Evolutionary conservation across 2,113 vertebrate genomes (phyloP).

Genomic region (Apistogramma diplotaenia): DNA sequence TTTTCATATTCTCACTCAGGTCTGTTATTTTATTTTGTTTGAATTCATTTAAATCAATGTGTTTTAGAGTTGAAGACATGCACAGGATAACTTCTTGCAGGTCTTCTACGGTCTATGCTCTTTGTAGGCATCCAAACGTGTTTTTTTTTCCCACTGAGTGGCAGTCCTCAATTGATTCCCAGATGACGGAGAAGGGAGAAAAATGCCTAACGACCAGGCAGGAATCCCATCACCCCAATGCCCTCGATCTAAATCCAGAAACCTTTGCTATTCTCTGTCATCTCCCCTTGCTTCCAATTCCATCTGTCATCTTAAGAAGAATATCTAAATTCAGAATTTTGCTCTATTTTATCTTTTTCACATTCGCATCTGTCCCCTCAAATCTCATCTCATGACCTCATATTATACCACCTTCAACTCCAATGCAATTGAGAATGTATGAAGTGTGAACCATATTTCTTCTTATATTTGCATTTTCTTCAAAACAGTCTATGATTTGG

Average conservation of each 20-base stretch:
- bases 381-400: neutral
- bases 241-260: neutral
- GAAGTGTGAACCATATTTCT: neutral
- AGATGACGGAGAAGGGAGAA: constrained; percentile 1
- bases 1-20: neutral
- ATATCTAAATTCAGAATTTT: neutral
- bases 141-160: neutral
- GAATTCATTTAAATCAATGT: neutral
- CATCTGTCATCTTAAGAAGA: neutral
- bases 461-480: neutral
- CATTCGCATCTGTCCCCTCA: neutral
- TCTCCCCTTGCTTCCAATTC: neutral
- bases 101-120: neutral
- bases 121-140: neutral
- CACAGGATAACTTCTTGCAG: neutral
- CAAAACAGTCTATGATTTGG: neutral
- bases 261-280: neutral
- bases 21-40: neutral
- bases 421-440: neutral
- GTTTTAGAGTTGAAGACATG: neutral
- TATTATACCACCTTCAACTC: neutral
- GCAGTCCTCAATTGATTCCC: constrained; percentile 5
- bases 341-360: neutral
- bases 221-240: neutral
- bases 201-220: constrained; percentile 9